These are phyloP conservation scores for Lophura nycthemera DNA, from an alignment of 2,113 vertebrate genomes.

Conservation along the genomic window DNA sequence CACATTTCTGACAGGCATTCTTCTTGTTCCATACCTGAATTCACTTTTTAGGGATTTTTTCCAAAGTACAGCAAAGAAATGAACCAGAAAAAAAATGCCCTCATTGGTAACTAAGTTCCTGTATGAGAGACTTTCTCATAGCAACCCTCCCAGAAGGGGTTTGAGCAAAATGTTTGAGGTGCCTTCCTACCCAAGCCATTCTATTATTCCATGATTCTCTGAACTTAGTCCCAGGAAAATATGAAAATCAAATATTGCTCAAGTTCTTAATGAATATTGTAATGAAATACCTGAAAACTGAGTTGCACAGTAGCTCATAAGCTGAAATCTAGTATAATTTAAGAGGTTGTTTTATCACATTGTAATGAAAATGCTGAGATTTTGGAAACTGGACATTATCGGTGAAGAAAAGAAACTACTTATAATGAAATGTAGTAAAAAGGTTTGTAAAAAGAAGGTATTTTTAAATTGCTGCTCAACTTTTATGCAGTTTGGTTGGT, in stretches of 20 bases:
- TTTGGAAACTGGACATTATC: not conserved
- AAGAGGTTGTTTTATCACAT: not conserved
- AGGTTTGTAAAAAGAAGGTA: not conserved
- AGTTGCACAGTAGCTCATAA: not conserved
- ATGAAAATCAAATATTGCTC: not conserved
- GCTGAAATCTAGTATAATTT: not conserved
- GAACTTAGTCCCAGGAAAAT: not conserved
- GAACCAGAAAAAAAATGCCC: not conserved
- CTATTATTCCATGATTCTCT: too few relatives aligned
- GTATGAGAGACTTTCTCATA: not conserved
- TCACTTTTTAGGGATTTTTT: not conserved
- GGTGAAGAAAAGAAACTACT: not conserved
- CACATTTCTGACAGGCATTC: not conserved
- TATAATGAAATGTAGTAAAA: not conserved
- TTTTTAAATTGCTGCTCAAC: not conserved
- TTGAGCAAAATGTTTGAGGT: too few relatives aligned
- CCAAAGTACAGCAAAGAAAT: not conserved
- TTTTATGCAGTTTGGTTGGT: not conserved
- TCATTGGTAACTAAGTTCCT: not conserved
- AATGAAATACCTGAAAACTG: not conserved
- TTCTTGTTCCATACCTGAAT: not conserved
- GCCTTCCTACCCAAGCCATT: too few relatives aligned
- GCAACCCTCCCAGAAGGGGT: too few relatives aligned
- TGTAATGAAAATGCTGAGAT: not conserved
- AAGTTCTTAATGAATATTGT: not conserved